phyloP scores from a whole-genome alignment of 2,888 invertebrate species.

The Sabatieria punctata region DNA sequence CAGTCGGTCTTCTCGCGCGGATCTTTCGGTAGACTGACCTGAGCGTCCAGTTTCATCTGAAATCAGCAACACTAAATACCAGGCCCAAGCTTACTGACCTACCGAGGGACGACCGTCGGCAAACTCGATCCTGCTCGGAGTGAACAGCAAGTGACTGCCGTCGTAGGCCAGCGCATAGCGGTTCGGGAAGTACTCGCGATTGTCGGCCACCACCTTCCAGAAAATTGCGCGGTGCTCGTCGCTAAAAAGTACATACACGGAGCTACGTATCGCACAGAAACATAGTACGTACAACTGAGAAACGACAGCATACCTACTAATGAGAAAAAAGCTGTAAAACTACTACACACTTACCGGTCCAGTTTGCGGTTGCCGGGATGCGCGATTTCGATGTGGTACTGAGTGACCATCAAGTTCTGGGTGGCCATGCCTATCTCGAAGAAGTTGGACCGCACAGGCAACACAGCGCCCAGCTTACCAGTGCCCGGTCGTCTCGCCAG shows the following conservation, averaged over 20 bases:
- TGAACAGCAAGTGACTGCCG: conserved; percentile 21
- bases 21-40: conserved; percentile 18
- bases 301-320: too few species aligned
- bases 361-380: conserved; percentile 22
- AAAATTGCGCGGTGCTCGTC: conserved; percentile 24
- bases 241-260: too few species aligned
- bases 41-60: conserved; percentile 15
- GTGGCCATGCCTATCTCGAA: conserved; percentile 18
- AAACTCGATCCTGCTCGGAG: conserved; percentile 16
- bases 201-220: conserved; percentile 21
- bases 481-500: conserved; percentile 3
- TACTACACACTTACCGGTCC: too few species aligned
- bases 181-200: conserved; percentile 18
- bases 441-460: conserved; percentile 17
- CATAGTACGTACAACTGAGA: too few species aligned
- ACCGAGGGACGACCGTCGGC: conserved; percentile 12
- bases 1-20: conserved; percentile 17
- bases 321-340: too few species aligned
- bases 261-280: too few species aligned
- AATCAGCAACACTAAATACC: background rate
- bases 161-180: conserved; percentile 23
- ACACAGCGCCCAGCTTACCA: background rate
- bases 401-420: conserved; percentile 18
- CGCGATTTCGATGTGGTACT: conserved; percentile 24
- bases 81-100: too few species aligned